These are phyloP conservation scores for Styela clava DNA, from an alignment of 23 tunicate species.

Conservation along the genomic window DNA sequence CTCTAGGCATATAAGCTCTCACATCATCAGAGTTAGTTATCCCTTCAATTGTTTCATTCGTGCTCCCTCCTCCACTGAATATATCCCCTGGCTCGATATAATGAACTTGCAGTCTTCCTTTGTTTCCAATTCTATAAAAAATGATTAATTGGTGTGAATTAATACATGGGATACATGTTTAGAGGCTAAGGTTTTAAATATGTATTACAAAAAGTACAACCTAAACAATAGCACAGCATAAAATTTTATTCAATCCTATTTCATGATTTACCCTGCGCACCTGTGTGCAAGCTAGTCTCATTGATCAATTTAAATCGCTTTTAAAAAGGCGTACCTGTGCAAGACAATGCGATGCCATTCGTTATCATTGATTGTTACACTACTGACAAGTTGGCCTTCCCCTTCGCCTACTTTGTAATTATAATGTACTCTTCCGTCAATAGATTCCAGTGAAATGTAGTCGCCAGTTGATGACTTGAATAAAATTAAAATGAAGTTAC, in stretches of 20 bases:
- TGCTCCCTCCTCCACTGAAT: background rate
- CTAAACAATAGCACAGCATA: no score
- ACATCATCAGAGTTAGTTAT: background rate
- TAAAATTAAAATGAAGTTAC: no score
- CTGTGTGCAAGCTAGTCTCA: no score
- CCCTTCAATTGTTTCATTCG: background rate
- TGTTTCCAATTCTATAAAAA: background rate
- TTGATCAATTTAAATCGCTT: no score
- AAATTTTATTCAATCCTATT: no score
- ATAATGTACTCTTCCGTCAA: constrained; percentile 36
- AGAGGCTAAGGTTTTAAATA: no score
- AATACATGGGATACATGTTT: no score
- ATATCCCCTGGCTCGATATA: background rate
- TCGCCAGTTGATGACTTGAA: constrained; percentile 39
- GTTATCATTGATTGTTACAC: constrained; percentile 26
- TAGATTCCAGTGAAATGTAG: constrained; percentile 41
- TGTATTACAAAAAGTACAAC: no score
- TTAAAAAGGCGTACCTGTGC: constrained; percentile 55
- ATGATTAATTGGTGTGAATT: no score
- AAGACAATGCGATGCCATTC: constrained; percentile 44
- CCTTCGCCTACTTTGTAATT: constrained; percentile 65
- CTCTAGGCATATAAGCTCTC: background rate
- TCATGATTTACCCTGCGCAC: no score
- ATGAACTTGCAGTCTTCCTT: background rate
- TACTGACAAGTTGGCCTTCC: constrained; percentile 35